Base-by-base conservation (phyloP, 1,140 invertebrate species). In the Lordiphosa mommai region DNA sequence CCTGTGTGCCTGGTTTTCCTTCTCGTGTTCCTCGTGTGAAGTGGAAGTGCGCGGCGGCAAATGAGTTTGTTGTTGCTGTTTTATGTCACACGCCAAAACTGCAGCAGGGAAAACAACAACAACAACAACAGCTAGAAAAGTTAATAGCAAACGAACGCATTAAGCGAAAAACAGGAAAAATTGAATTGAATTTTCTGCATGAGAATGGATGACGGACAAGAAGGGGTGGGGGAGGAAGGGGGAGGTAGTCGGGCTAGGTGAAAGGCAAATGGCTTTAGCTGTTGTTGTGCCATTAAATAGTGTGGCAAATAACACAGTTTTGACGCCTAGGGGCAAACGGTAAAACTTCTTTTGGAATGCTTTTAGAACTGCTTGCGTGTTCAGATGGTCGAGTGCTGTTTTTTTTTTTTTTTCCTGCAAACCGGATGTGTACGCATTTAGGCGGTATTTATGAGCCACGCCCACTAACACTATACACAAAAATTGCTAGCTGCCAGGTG, bases 281-380 rank as follows among this genome's bases (percentile, higher is more conserved):
- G 40, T 58, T 71, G 59, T 52, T 46, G 52, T 44, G 30, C 52
- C 68, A 76, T 76, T 76, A 70, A 76, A 76, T 71, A 77, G 72
- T 76, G 72, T 76, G 71, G 72, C 51, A 67, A 76, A 77, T 74
- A 74, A 74, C 50, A 69, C 65, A 74, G 66, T 77, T 74, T 73
- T 74, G 66, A 76, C 72, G 68, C 72, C 72, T 17, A 16, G 23
- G 20, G 30, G 5, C 55, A 40, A 64, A 23, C 20, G 20, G 4
- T 23, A 23, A 23, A 23, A 23, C 20, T 23, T 23, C 20, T 23
- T 23, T 23, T 23, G 20, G 41, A 55, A 53, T 40, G 59, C 27
- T 17, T 27, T 29, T 44, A 32, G 5, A 48, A 43, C 17, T 51
- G 32, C 13, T n/a, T 43, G 29, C 16, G 29, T 20, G 16, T 32